phyloP scores from a whole-genome alignment of 2,888 invertebrate genomes.

The Drosophila meridiana region DNA sequence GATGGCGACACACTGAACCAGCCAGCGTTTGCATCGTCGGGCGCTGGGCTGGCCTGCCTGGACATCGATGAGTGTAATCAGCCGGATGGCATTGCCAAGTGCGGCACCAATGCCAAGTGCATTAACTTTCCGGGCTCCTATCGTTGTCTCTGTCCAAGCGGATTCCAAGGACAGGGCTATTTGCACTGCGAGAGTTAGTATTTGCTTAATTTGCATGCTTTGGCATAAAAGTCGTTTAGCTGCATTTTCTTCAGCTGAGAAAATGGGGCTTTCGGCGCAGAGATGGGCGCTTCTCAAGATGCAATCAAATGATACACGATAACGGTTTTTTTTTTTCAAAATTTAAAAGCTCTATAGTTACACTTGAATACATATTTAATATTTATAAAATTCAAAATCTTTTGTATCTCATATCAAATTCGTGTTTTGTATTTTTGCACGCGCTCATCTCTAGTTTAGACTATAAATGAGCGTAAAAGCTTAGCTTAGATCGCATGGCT shows the following conservation, averaged over 20 bases:
- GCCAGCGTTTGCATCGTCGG: constrained; percentile 52
- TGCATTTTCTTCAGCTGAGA: neutral
- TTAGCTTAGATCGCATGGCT: constrained; percentile 23
- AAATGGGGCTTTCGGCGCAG: constrained; percentile 1
- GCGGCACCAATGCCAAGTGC: constrained; percentile 92
- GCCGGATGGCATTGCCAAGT: constrained; percentile 90
- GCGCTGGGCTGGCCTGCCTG: constrained; percentile 87
- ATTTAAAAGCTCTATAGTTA: neutral
- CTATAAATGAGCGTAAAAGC: constrained; percentile 2
- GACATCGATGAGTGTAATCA: constrained; percentile 91
- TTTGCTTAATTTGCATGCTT: constrained; percentile 73
- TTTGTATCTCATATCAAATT: neutral
- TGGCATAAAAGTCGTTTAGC: constrained; percentile 71
- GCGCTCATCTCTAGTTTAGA: constrained; percentile 11
- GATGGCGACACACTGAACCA: constrained; percentile 54
- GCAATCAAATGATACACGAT: neutral
- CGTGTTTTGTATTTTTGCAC: constrained; percentile 2
- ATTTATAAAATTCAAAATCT: neutral
- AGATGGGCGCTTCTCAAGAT: constrained; percentile 13
- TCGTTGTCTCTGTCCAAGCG: constrained; percentile 91
- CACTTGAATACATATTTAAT: no score
- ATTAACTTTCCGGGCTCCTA: constrained; percentile 92
- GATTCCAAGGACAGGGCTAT: constrained; percentile 91
- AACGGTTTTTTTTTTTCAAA: neutral
- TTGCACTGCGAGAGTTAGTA: constrained; percentile 91